Evolutionary conservation across 2,797 vertebrate species (phyloP).

Genomic region (Pipistrellus nathusii): DNA sequence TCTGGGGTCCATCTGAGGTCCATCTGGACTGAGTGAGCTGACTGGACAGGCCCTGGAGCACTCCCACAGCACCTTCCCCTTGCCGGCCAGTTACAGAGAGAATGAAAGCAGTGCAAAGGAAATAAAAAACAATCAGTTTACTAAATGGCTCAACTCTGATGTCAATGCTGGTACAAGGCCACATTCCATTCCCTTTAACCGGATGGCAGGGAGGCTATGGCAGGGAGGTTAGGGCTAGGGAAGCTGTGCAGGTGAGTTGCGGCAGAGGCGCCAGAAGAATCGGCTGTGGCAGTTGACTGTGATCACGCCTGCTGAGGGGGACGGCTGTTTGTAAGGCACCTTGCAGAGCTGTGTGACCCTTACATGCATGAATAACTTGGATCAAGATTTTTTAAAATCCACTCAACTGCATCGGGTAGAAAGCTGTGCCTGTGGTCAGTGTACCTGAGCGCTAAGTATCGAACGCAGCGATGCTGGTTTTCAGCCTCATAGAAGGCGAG

Average conservation of each 20-base stretch:
- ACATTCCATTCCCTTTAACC: not conserved
- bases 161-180: not conserved
- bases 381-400: not conserved
- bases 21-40: too few species aligned
- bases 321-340: not conserved
- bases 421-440: not conserved
- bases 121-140: not conserved
- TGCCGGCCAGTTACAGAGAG: not conserved
- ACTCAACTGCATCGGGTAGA: not conserved
- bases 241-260: not conserved
- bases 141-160: not conserved
- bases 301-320: not conserved
- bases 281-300: not conserved
- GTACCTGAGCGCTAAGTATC: not conserved
- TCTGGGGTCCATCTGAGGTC: too few species aligned
- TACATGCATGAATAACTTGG: not conserved
- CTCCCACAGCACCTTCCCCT: too few species aligned
- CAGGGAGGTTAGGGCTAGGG: not conserved
- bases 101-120: not conserved
- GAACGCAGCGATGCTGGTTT: fast-evolving
- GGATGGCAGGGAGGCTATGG: not conserved
- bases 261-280: not conserved
- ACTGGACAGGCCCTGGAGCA: too few species aligned
- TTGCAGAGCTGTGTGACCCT: not conserved
- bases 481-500: not conserved